These are phyloP conservation scores for Alligator sinensis DNA, from an alignment of 2,113 vertebrate species.

Conservation along the genomic window DNA sequence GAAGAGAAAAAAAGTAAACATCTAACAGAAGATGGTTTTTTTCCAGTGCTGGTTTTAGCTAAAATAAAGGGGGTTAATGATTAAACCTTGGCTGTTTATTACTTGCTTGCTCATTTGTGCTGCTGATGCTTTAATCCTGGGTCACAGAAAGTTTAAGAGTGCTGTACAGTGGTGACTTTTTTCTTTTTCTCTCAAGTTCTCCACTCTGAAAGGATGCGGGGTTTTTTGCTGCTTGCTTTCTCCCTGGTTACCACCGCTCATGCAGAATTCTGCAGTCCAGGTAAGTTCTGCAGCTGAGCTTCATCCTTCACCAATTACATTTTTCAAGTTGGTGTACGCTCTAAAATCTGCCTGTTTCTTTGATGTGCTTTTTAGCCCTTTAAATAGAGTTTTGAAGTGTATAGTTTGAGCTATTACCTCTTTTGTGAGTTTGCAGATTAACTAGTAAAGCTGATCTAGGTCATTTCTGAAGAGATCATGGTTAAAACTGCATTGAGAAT, in stretches of 20 bases:
- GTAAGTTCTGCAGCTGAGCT: constrained; percentile 71
- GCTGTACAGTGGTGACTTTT: constrained; percentile 44
- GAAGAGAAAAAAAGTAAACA: constrained; percentile 51
- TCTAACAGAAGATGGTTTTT: constrained; percentile 55
- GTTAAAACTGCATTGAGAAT: not conserved
- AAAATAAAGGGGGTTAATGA: constrained; percentile 78
- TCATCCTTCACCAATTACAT: not conserved
- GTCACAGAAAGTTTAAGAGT: constrained; percentile 77
- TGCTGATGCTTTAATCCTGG: constrained; percentile 74
- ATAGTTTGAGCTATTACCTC: not conserved
- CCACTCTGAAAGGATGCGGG: constrained; percentile 77
- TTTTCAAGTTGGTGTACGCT: not conserved
- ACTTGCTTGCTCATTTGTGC: constrained; percentile 57
- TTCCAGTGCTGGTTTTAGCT: constrained; percentile 60
- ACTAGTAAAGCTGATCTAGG: not conserved
- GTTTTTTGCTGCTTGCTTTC: constrained; percentile 69
- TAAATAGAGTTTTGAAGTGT: not conserved
- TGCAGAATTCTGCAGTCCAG: constrained; percentile 77
- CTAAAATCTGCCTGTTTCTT: not conserved
- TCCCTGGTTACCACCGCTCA: constrained; percentile 53
- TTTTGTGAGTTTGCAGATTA: constrained; percentile 26
- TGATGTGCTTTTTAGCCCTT: constrained; percentile 20
- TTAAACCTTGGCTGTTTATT: constrained; percentile 71
- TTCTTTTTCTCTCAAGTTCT: constrained; percentile 65
- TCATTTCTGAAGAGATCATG: not conserved